phyloP scores from a whole-genome alignment of 2,888 invertebrate genomes.

The Lycia hirtaria region DNA sequence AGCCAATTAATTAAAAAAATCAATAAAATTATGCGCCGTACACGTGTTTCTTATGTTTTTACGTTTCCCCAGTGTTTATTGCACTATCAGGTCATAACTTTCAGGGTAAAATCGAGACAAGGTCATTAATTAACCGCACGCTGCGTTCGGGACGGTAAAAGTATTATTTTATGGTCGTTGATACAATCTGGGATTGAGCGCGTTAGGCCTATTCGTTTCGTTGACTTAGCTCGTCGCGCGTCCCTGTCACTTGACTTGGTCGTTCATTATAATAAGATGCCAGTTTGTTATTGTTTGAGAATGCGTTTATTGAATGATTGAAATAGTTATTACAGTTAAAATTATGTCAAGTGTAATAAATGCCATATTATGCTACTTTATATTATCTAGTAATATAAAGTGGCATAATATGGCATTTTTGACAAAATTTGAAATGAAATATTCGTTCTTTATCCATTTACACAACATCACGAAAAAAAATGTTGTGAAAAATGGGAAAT shows the following conservation, averaged over 20 bases:
- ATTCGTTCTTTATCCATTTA: too few relatives aligned
- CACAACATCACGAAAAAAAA: too few relatives aligned
- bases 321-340: neutral
- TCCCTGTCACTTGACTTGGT: neutral
- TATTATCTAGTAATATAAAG: too few relatives aligned
- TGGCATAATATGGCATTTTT: too few relatives aligned
- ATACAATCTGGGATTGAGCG: constrained; percentile 60
- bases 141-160: constrained; percentile 59
- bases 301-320: neutral
- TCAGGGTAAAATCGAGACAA: constrained; percentile 66
- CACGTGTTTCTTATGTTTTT: constrained; percentile 61
- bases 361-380: too few relatives aligned
- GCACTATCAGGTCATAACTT: constrained; percentile 61
- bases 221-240: neutral
- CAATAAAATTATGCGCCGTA: constrained; percentile 70
- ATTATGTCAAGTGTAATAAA: too few relatives aligned
- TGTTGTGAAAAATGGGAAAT: too few relatives aligned
- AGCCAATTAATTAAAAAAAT: constrained; percentile 65
- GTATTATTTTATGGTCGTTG: constrained; percentile 65
- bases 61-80: constrained; percentile 61
- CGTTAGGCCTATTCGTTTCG: constrained; percentile 16
- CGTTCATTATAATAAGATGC: constrained; percentile 11
- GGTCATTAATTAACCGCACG: constrained; percentile 77
- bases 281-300: constrained; percentile 2
- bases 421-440: too few relatives aligned